phyloP scores from a whole-genome alignment of 2,888 invertebrate species.

The Cataglyphis cursor region DNA sequence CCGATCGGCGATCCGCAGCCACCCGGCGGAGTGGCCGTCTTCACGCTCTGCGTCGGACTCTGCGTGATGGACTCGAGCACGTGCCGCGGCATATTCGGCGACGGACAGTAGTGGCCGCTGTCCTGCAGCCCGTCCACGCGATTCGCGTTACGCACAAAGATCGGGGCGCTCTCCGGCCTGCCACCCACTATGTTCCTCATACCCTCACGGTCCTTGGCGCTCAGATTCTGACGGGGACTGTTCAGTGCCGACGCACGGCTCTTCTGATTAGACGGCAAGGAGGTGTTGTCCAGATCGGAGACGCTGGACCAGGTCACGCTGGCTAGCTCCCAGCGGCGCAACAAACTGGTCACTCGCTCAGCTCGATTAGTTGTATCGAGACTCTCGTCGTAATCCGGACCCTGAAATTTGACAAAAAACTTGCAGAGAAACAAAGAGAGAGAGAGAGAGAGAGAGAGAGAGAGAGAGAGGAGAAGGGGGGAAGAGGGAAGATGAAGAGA shows the following conservation, averaged over 20 bases:
- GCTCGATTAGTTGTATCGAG: slow-evolving; percentile 91
- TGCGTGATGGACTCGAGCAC: slow-evolving; percentile 84
- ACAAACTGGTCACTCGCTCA: slow-evolving; percentile 90
- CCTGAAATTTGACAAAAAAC: slow-evolving; percentile 87
- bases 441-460: background rate
- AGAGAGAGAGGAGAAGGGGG: background rate
- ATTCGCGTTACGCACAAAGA: slow-evolving; percentile 82
- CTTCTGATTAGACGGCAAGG: slow-evolving; percentile 62
- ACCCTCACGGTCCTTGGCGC: slow-evolving; percentile 83
- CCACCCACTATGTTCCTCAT: slow-evolving; percentile 85
- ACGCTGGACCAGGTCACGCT: slow-evolving; percentile 87
- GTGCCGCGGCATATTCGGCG: slow-evolving; percentile 84
- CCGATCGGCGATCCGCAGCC: slow-evolving; percentile 72
- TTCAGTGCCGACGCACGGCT: slow-evolving; percentile 61
- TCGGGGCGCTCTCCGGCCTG: slow-evolving; percentile 84
- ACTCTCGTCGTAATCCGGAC: slow-evolving; percentile 93
- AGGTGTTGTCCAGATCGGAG: slow-evolving; percentile 73
- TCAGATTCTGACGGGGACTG: slow-evolving; percentile 75
- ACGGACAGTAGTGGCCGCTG: slow-evolving; percentile 73
- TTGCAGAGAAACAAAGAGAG: background rate
- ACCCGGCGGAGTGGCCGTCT: slow-evolving; percentile 77
- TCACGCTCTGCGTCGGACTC: slow-evolving; percentile 84
- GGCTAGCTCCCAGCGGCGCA: slow-evolving; percentile 93
- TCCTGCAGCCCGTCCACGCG: slow-evolving; percentile 84
- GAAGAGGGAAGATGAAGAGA: too few species aligned